Conservation (phyloP, 2,888 invertebrate genomes). For the Drosophila nr. perissopoda region DNA sequence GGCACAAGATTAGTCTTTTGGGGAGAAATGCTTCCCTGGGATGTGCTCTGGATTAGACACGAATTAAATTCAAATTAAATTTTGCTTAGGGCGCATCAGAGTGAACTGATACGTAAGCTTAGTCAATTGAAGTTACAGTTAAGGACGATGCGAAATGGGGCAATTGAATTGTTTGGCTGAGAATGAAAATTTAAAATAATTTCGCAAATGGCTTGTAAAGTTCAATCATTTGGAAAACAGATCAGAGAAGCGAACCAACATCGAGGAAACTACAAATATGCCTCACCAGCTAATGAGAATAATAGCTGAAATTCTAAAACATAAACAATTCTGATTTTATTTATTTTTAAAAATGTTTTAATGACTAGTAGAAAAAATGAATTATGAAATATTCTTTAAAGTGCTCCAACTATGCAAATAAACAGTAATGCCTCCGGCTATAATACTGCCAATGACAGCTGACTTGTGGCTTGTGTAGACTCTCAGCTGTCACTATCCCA, state of each 20-base stretch:
- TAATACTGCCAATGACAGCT: slow-evolving; percentile 24
- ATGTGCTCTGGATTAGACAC: slow-evolving; percentile 46
- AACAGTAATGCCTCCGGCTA: slow-evolving; percentile 12
- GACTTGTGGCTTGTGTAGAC: slow-evolving; percentile 50
- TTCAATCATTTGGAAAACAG: slow-evolving; percentile 26
- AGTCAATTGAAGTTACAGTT: slow-evolving; percentile 60
- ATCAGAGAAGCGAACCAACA: slow-evolving; percentile 3
- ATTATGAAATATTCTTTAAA: slow-evolving; percentile 26
- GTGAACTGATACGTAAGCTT: slow-evolving; percentile 70
- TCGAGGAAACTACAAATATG: not conserved
- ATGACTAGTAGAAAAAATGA: not conserved
- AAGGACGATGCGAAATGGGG: slow-evolving; percentile 8
- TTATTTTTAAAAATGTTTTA: not conserved
- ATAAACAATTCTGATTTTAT: not conserved
- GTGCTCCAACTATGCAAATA: slow-evolving; percentile 31
- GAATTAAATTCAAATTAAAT: slow-evolving; percentile 78
- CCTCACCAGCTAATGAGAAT: not conserved
- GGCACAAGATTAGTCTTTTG: slow-evolving; percentile 63
- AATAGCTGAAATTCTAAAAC: not conserved
- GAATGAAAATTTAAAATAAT: slow-evolving; percentile 48
- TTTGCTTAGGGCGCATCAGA: slow-evolving; percentile 71
- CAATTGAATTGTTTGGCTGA: slow-evolving; percentile 40
- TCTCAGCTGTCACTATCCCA: slow-evolving; percentile 58
- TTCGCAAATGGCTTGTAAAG: slow-evolving; percentile 45
- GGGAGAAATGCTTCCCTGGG: slow-evolving; percentile 42